These are phyloP conservation scores for Craniophora ligustri DNA, from an alignment of 2,888 invertebrate genomes.

Conservation along the genomic window DNA sequence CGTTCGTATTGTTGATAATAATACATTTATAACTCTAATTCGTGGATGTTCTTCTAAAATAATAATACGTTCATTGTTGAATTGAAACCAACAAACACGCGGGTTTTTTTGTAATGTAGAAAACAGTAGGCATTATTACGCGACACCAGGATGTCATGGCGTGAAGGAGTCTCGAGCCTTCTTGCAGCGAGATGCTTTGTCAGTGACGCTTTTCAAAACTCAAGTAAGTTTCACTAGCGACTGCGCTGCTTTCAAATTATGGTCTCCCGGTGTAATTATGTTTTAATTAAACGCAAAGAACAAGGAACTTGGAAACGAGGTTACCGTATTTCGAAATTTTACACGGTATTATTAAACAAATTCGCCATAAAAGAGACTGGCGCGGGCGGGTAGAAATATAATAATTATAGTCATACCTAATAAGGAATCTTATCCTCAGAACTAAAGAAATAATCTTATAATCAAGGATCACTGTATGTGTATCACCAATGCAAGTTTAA, in stretches of 20 bases:
- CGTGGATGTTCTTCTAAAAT: background rate
- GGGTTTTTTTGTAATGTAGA: slow-evolving; percentile 12
- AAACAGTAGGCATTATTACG: slow-evolving; percentile 34
- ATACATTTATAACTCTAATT: background rate
- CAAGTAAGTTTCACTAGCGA: slow-evolving; percentile 54
- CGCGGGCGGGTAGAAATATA: background rate
- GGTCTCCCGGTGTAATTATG: slow-evolving; percentile 39
- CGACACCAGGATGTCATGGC: slow-evolving; percentile 62
- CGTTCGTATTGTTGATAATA: too few relatives aligned
- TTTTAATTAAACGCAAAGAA: slow-evolving; percentile 49
- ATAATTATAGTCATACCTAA: background rate
- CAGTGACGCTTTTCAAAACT: slow-evolving; percentile 60
- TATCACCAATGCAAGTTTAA: too few relatives aligned
- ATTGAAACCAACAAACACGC: background rate
- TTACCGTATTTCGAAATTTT: slow-evolving; percentile 19
- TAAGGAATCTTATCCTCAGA: too few relatives aligned
- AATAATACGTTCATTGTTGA: too few relatives aligned
- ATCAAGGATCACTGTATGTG: too few relatives aligned
- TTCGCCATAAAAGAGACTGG: too few relatives aligned
- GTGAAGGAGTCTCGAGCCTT: slow-evolving; percentile 60
- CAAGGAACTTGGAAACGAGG: slow-evolving; percentile 19
- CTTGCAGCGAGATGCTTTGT: slow-evolving; percentile 65
- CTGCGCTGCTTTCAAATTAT: slow-evolving; percentile 51
- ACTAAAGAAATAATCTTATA: too few relatives aligned
- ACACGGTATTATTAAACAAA: background rate